Evolutionary conservation across 2,888 invertebrate species (phyloP).

Genomic region (Byasa hedistus): DNA sequence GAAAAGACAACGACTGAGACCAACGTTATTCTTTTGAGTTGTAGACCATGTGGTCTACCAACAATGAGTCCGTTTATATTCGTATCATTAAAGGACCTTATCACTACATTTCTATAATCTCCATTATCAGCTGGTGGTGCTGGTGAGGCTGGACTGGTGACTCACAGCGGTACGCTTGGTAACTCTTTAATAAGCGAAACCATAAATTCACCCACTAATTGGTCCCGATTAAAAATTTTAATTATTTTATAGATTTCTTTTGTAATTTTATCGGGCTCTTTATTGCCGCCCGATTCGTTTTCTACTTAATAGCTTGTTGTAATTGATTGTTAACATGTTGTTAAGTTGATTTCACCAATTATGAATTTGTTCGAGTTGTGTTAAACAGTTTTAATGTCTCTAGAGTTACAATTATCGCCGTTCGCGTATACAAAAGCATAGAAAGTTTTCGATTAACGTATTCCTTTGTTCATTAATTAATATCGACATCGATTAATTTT

Average conservation of each 20-base stretch:
- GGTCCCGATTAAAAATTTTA: constrained; percentile 72
- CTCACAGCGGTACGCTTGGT: constrained; percentile 30
- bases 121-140: background rate
- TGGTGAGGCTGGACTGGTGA: constrained; percentile 25
- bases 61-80: too few relatives aligned
- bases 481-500: background rate
- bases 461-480: constrained; percentile 13
- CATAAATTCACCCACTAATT: constrained; percentile 72
- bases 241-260: constrained; percentile 78
- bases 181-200: constrained; percentile 55
- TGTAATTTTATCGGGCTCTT: constrained; percentile 75
- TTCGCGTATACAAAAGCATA: constrained; percentile 24
- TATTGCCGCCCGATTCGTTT: constrained; percentile 67
- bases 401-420: constrained; percentile 29
- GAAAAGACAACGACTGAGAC: too few relatives aligned
- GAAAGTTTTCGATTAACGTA: constrained; percentile 17
- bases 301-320: constrained; percentile 66
- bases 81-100: too few relatives aligned
- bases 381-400: constrained; percentile 39
- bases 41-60: too few relatives aligned
- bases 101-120: background rate
- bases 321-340: constrained; percentile 74
- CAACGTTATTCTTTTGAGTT: too few relatives aligned
- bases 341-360: constrained; percentile 69
- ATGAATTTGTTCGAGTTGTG: constrained; percentile 45